Evolutionary conservation across 2,888 invertebrate species (phyloP).

Genomic region (Andrena camellia): DNA sequence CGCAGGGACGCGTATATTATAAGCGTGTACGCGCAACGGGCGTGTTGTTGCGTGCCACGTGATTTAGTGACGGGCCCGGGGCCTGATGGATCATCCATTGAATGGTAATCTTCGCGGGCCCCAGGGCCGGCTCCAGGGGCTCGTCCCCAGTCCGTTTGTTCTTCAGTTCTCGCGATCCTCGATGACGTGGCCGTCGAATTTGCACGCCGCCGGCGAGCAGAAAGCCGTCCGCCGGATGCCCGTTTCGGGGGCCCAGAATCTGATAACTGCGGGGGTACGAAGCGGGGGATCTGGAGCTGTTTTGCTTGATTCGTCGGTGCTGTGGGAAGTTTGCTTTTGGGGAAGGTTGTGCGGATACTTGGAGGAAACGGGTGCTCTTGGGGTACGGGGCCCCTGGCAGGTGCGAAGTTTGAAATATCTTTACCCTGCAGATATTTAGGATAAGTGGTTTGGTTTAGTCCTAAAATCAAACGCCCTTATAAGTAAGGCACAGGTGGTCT

Average conservation of each 20-base stretch:
- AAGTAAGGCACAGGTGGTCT: too few relatives aligned
- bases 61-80: conserved; percentile 74
- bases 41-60: conserved; percentile 64
- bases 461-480: too few relatives aligned
- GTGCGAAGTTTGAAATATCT: too few relatives aligned
- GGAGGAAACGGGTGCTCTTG: too few relatives aligned
- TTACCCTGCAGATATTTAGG: too few relatives aligned
- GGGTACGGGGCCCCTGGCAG: too few relatives aligned
- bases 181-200: conserved; percentile 51
- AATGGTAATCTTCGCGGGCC: conserved; percentile 75
- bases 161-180: conserved; percentile 31
- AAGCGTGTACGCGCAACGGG: conserved; percentile 39
- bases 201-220: conserved; percentile 19
- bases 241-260: not conserved
- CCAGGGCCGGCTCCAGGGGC: conserved; percentile 51
- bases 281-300: not conserved
- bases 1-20: conserved; percentile 50
- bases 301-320: not conserved
- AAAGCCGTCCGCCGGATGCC: not conserved
- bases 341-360: too few relatives aligned
- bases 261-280: conserved; percentile 8
- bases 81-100: conserved; percentile 78
- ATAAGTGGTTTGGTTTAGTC: too few relatives aligned
- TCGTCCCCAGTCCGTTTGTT: conserved; percentile 32
- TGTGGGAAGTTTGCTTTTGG: too few relatives aligned